phyloP scores from a whole-genome alignment of 2,888 invertebrate genomes.

The Melinaea menophilus region DNA sequence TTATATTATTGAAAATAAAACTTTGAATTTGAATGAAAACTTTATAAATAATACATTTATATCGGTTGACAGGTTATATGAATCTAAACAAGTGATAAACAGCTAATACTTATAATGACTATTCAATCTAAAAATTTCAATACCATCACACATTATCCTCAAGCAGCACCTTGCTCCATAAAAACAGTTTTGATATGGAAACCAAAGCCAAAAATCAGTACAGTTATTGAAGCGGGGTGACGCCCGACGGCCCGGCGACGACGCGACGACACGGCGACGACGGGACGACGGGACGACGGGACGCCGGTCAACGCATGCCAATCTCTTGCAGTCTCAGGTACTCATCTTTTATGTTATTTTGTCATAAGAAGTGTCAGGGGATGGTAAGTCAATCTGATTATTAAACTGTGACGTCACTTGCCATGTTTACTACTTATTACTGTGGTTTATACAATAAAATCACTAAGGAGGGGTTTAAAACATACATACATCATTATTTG shows the following conservation, averaged over 20 bases:
- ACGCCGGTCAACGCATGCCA: slow-evolving; percentile 27
- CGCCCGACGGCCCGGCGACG: slow-evolving; percentile 19
- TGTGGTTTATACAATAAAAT: no score
- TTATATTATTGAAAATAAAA: no score
- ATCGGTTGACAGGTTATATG: no score
- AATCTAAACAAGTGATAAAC: no score
- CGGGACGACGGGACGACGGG: slow-evolving; percentile 31
- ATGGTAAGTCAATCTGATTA: background rate
- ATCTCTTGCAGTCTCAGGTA: slow-evolving; percentile 14
- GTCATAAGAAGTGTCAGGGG: slow-evolving; percentile 11
- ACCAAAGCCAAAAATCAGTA: slow-evolving; percentile 22
- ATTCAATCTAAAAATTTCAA: background rate
- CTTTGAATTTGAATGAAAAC: no score
- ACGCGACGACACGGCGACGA: slow-evolving; percentile 21
- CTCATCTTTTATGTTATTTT: slow-evolving; percentile 4
- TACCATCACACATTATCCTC: background rate
- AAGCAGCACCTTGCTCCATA: background rate
- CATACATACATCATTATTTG: no score
- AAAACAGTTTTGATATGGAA: slow-evolving; percentile 14
- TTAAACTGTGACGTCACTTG: no score
- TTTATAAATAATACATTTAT: no score
- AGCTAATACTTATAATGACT: no score
- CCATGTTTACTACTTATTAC: no score
- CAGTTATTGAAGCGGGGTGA: slow-evolving; percentile 20
- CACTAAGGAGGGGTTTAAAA: no score